phyloP scores from a whole-genome alignment of 2,797 vertebrate genomes.

The Halcyon badia region DNA sequence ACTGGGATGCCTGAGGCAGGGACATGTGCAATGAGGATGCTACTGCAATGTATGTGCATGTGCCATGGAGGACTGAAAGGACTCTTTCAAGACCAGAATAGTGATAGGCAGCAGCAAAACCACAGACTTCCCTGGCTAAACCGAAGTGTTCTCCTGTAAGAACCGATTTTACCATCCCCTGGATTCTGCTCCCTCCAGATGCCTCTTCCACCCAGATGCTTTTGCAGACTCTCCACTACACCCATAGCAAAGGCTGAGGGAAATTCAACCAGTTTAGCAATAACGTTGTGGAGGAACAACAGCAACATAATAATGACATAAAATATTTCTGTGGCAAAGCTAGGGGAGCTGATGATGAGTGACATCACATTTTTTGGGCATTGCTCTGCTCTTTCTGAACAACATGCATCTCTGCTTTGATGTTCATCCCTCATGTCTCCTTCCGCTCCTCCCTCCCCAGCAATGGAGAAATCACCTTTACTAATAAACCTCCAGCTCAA shows the following conservation, averaged over 20 bases:
- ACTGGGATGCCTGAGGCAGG: rapidly evolving
- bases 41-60: too few species aligned
- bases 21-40: neutral
- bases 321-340: neutral
- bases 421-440: neutral
- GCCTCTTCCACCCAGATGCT: neutral
- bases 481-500: conserved; percentile 70
- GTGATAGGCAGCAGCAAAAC: neutral
- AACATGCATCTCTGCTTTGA: neutral
- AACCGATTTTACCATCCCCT: neutral
- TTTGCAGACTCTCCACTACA: neutral
- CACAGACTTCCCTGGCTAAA: neutral
- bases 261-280: neutral
- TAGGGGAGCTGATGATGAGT: neutral
- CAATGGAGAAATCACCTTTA: conserved; percentile 44
- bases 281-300: neutral
- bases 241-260: rapidly evolving
- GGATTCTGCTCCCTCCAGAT: neutral
- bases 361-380: neutral
- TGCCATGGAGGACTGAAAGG: neutral
- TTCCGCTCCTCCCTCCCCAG: neutral
- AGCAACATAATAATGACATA: neutral
- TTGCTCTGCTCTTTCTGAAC: neutral
- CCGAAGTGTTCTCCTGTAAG: neutral
- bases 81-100: rapidly evolving